Evolutionary conservation across 2,113 vertebrate genomes (phyloP), one percentile per base, ranked within the genome.

Genomic region (Lamprologus lemairii): DNA sequence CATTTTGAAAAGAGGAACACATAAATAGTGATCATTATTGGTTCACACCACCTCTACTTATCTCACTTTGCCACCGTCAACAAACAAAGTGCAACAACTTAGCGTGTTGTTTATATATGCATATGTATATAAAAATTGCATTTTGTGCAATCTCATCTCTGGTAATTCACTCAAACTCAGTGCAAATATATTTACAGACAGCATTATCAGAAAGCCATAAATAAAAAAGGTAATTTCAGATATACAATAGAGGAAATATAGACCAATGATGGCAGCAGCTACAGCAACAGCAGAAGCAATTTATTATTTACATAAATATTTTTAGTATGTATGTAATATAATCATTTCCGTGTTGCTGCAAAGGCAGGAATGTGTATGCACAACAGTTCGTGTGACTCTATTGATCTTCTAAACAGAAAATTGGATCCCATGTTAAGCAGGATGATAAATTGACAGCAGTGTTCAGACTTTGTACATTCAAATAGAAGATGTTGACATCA

Each of bases 201-300:
- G 37, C 53, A 57, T 81, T 78, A 93, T 91, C 91, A 90, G 81
- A 88, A 92, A 92, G 47, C 71, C 83, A 95, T 93, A 92, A 94
- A 95, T 95, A 94, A 82, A 93, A 88, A 63, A 86, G 95, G 85
- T 92, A 68, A 94, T 95, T 95, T 94, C 33, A 88, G 84, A 90
- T 51, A 1, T 65, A 95, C 91, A 95, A 94, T 87, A 63, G 85
- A 92, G 83, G 71, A 60, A 73, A 17, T 79, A 17, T 79, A 88
- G 86, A 82, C 6, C 89, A 86, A 81, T 81, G 90, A 94, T 82
- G 91, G 82, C 86, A 91, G 91, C 82, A 90, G 86, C 86, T 57
- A 42, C 60, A 63, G 84, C 58, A 54, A n/a, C 75, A 84, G 68
- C 80, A 42, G 42, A 2, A 60, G 80, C 42, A 63, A 90, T 93